Conservation (phyloP, 35 echinoderm and acorn worm species). For the Lytechinus pictus region DNA sequence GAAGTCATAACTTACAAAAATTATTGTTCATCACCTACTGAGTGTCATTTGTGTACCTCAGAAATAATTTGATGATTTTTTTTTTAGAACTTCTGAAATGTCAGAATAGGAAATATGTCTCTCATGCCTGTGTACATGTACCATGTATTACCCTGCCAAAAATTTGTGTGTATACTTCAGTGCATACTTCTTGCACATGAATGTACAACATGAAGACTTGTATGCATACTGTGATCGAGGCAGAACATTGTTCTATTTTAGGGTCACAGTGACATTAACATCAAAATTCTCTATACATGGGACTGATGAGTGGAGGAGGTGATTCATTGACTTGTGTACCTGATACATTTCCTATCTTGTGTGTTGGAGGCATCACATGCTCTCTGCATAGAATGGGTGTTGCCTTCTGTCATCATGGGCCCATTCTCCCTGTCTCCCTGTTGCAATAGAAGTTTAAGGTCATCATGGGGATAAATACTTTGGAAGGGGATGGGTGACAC, state of each 20-base stretch:
- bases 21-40: too few relatives aligned
- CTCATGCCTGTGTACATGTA: too few relatives aligned
- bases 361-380: not conserved
- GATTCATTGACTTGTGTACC: not conserved
- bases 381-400: not conserved
- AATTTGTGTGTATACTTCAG: not conserved
- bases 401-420: not conserved
- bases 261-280: not conserved
- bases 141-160: not conserved
- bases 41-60: too few relatives aligned
- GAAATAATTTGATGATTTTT: too few relatives aligned
- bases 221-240: not conserved
- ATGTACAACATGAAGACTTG: not conserved
- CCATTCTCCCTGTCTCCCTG: not conserved
- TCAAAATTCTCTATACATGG: not conserved
- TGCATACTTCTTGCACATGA: not conserved
- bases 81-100: too few relatives aligned
- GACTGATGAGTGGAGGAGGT: not conserved
- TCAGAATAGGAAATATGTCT: too few relatives aligned
- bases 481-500: not conserved
- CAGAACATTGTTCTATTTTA: not conserved
- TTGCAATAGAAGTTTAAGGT: not conserved
- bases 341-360: constrained; percentile 10
- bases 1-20: too few relatives aligned
- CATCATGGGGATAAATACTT: not conserved